phyloP scores from a whole-genome alignment of 2,797 vertebrate genomes.

The Alectoris magna region DNA sequence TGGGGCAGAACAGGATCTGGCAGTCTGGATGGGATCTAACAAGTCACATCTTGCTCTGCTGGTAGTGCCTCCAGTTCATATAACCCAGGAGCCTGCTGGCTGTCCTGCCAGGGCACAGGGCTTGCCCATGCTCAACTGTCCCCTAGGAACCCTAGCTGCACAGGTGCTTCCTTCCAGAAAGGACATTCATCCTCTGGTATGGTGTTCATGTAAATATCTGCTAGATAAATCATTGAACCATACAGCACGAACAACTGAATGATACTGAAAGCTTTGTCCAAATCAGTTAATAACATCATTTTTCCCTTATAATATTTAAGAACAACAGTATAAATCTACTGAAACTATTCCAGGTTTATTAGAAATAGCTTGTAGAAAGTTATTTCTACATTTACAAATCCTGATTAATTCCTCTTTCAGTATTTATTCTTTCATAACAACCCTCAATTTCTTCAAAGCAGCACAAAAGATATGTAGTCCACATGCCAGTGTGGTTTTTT shows the following conservation, averaged over 20 bases:
- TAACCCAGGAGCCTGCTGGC: background rate
- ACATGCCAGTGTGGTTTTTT: background rate
- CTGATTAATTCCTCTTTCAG: background rate
- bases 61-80: background rate
- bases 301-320: background rate
- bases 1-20: background rate
- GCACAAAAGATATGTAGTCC: background rate
- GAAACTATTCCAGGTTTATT: background rate
- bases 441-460: background rate
- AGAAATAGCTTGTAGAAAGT: background rate
- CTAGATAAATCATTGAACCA: background rate
- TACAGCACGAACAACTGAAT: background rate
- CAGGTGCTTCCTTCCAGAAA: background rate
- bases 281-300: background rate
- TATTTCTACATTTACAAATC: background rate
- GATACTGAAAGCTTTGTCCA: background rate
- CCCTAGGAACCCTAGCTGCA: background rate
- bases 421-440: background rate
- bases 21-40: background rate
- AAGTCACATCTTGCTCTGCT: background rate
- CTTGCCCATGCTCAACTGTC: background rate
- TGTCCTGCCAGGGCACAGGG: background rate
- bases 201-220: background rate
- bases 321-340: background rate
- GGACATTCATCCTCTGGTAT: background rate